Evolutionary conservation across 2,797 vertebrate genomes (phyloP), one percentile per base, ranked within the genome.

Genomic region (Atherinosoma microstoma): DNA sequence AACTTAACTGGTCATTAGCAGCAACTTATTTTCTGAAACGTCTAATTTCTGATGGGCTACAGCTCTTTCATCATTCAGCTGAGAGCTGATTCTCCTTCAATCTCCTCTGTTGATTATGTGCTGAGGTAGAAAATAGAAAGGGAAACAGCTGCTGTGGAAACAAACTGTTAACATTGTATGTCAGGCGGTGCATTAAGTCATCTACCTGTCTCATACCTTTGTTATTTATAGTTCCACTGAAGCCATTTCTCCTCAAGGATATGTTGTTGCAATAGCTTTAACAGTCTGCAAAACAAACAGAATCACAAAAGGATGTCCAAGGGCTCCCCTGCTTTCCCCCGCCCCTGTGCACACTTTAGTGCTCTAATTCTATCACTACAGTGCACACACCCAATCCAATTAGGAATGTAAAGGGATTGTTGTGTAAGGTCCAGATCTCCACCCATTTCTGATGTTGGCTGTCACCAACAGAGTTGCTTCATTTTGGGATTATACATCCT

Each of bases 361-460:
- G 51, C 72, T 89, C 62, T 85, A 88, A 91, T 88, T 89, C 71
- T 58, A 87, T 91, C 84, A 78, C 73, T 42, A 76, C 68, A 64
- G 86, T 54, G 80, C 73, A 78, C 76, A 82, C 76, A 85, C 75
- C 76, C 71, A 51, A 77, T 89, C 76, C 88, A 89, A 91, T 91
- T 91, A 91, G 73, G 12, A 3, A 53, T 60, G 79, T 88, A 85
- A 89, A 87, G 77, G 86, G 84, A 86, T 83, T 61, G 65, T 74
- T 64, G 65, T 2, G 70, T 11, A 51, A 67, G 87, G 84, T 92
- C 80, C 76, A 79, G 76, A 85, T 82, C 65, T 59, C 64, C 58
- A 59, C 79, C 90, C 71, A 64, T 80, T 76, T 65, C 66, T 82
- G 65, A 70, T 35, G 5, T 58, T 64, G 64, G 78, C 70, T 49